Evolutionary conservation across 1,140 invertebrate genomes (phyloP).

Genomic region (Diachasmimorpha longicaudata): DNA sequence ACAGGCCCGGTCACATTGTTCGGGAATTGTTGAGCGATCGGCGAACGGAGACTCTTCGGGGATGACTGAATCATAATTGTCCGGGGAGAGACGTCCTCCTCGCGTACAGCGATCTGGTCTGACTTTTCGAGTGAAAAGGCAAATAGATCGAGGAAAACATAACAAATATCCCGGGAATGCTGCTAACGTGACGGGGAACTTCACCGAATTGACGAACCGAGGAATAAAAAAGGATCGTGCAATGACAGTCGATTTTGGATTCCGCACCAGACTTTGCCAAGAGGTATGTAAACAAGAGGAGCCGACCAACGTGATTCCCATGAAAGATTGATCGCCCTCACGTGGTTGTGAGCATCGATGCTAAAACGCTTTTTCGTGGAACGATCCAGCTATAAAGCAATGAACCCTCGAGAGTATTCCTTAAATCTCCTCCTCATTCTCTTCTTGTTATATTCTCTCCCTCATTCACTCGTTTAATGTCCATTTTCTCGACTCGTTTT

Average conservation of each 20-base stretch:
- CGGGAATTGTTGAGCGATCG: too few relatives aligned
- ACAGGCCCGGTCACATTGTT: too few relatives aligned
- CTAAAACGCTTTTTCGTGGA: conserved; percentile 30
- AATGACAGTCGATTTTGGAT: conserved; percentile 43
- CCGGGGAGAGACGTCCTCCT: too few relatives aligned
- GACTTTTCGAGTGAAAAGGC: too few relatives aligned
- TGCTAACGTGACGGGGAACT: background rate
- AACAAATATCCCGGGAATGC: background rate
- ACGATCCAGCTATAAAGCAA: conserved; percentile 26
- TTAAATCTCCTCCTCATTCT: background rate
- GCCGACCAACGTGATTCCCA: conserved; percentile 51
- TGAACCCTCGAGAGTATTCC: conserved; percentile 21
- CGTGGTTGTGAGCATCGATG: conserved; percentile 14
- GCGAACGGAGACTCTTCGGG: too few relatives aligned
- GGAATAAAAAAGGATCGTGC: conserved; percentile 13
- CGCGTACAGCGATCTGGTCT: too few relatives aligned
- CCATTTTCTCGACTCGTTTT: conserved; percentile 15
- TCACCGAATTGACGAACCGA: background rate
- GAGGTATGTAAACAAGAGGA: conserved; percentile 55
- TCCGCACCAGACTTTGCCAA: conserved; percentile 38
- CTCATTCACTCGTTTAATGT: conserved; percentile 12
- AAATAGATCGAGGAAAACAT: too few relatives aligned
- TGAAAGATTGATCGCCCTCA: conserved; percentile 39
- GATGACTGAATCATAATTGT: too few relatives aligned
- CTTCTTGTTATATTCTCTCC: background rate